phyloP scores from a whole-genome alignment of 2,888 invertebrate genomes.

The Troides aeacus region DNA sequence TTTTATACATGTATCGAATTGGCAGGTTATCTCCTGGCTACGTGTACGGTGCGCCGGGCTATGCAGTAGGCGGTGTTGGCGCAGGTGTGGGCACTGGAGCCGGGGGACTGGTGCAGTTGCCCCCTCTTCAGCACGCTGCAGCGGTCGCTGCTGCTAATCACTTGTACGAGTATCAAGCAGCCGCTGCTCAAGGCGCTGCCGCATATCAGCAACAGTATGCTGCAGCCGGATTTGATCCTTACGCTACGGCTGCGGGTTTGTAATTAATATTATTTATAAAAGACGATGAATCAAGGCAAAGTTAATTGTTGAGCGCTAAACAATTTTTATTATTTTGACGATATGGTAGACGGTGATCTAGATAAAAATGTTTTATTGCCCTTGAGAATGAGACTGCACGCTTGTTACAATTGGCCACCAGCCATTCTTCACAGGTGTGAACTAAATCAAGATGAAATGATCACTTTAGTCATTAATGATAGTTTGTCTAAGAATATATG shows the following conservation, averaged over 20 bases:
- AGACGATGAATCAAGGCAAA: no score
- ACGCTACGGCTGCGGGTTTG: slow-evolving; percentile 85
- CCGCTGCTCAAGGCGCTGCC: slow-evolving; percentile 85
- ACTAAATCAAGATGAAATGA: slow-evolving; percentile 5
- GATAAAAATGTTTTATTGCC: not conserved
- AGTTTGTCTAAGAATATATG: not conserved
- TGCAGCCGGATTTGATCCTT: slow-evolving; percentile 87
- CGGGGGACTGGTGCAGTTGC: slow-evolving; percentile 85
- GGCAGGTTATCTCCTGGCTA: slow-evolving; percentile 82
- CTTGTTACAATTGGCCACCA: not conserved
- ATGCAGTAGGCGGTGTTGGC: slow-evolving; percentile 83
- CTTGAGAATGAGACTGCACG: not conserved
- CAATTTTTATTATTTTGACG: not conserved
- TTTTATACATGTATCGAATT: slow-evolving; percentile 33
- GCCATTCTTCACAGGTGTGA: not conserved
- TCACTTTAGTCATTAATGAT: not conserved
- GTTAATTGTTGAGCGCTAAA: not conserved
- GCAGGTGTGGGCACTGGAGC: slow-evolving; percentile 79
- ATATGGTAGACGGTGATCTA: not conserved
- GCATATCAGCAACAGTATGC: slow-evolving; percentile 87
- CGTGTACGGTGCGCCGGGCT: slow-evolving; percentile 87
- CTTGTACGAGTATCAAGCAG: slow-evolving; percentile 90
- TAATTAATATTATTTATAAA: not conserved
- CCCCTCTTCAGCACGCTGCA: slow-evolving; percentile 86
- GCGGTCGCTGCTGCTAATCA: slow-evolving; percentile 90